A percentile compares a stretch with the other conserved stretches of the same genome.
Evolutionary conservation across 1,140 invertebrate species (phyloP).

Genomic region (Caenorhabditis briggsae): DNA sequence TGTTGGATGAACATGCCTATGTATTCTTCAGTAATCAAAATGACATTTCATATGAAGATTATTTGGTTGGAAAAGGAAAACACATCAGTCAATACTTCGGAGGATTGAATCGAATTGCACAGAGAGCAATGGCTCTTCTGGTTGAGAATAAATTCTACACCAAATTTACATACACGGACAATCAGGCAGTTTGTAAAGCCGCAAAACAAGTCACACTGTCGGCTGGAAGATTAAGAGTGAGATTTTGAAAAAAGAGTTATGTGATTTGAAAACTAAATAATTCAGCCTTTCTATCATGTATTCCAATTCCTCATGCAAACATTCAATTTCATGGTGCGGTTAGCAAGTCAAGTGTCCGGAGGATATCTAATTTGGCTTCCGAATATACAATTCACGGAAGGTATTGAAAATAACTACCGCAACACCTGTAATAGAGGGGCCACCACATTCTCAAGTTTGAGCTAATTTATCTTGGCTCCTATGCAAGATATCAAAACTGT

Average conservation of each 20-base stretch:
- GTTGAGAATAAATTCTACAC: slow-evolving; percentile 75
- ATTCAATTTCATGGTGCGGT: slow-evolving; percentile 44
- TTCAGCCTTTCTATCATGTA: slow-evolving; percentile 35
- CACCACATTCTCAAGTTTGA: no score
- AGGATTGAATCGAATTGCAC: slow-evolving; percentile 74
- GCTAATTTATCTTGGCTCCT: no score
- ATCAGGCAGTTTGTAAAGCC: slow-evolving; percentile 45
- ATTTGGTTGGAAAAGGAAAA: slow-evolving; percentile 59
- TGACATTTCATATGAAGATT: slow-evolving; percentile 71
- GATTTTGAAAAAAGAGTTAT: not conserved
- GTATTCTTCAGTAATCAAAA: slow-evolving; percentile 74
- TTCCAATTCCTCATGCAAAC: slow-evolving; percentile 44
- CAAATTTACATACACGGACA: slow-evolving; percentile 63
- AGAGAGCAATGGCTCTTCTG: slow-evolving; percentile 76
- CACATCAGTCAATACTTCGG: slow-evolving; percentile 75
- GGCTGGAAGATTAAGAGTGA: slow-evolving; percentile 45
- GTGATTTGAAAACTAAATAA: not conserved
- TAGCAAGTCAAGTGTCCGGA: slow-evolving; percentile 30
- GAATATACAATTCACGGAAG: slow-evolving; percentile 42
- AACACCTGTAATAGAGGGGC: no score
- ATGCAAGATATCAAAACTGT: no score
- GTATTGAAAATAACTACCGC: not conserved
- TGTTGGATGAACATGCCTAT: slow-evolving; percentile 76
- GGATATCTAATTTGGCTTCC: slow-evolving; percentile 61
- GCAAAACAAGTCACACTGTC: slow-evolving; percentile 32